These are phyloP conservation scores for Nannospalax galili DNA, from an alignment of 2,113 vertebrate genomes.

Conservation along the genomic window DNA sequence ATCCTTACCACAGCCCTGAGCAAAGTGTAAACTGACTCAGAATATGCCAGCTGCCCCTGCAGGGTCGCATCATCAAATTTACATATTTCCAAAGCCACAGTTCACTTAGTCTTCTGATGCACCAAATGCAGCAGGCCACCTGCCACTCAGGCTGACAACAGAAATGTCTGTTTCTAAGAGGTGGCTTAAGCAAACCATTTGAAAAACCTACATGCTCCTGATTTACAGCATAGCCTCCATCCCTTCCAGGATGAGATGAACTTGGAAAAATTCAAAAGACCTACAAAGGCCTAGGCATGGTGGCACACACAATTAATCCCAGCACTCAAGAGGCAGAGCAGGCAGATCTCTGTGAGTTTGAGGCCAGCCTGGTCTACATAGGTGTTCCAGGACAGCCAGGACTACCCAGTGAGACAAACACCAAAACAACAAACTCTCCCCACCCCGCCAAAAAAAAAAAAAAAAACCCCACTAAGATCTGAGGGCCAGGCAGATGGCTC, in stretches of 20 bases:
- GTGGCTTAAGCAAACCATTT: neutral
- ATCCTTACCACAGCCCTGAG: neutral
- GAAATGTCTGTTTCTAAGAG: neutral
- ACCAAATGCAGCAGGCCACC: neutral
- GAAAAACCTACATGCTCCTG: neutral
- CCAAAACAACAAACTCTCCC: too few species aligned
- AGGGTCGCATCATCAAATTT: neutral
- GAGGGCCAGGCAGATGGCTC: too few species aligned
- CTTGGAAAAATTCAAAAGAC: constrained; percentile 10
- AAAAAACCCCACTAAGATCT: too few species aligned
- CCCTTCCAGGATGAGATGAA: neutral
- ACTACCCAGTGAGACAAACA: too few species aligned
- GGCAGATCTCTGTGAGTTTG: too few species aligned
- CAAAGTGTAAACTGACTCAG: too few species aligned
- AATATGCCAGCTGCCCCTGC: neutral
- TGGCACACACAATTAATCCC: too few species aligned
- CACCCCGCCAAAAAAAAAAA: too few species aligned
- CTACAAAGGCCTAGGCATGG: neutral
- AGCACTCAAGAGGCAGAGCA: too few species aligned
- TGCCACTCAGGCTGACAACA: neutral
- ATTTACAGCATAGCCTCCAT: neutral
- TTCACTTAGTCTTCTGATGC: neutral
- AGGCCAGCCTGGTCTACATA: too few species aligned
- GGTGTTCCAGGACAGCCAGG: too few species aligned
- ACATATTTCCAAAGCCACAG: neutral